Base-by-base conservation (phyloP, 2,113 vertebrate species). In the Alethe castanea region DNA sequence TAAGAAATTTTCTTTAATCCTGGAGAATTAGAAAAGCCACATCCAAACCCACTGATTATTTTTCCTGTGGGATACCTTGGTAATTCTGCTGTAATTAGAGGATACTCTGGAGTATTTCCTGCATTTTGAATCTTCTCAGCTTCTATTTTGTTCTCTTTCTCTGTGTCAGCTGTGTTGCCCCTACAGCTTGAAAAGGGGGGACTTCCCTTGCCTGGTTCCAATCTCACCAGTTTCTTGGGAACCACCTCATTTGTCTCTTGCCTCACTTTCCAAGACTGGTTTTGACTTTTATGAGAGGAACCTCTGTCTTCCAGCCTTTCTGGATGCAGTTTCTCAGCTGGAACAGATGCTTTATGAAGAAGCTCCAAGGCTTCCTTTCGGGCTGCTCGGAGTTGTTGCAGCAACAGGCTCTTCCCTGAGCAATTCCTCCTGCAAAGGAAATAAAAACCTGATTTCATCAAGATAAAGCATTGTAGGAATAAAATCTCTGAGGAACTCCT, bases 361-460 rank as follows among this genome's bases (percentile, higher is more conserved):
- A 66, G 52, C 29, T 88, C 74, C 29, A 59, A 74, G 56, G 67
- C 33, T 81, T 92, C 78, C 40, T 62, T 83, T 6, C 1, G 44
- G 54, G 76, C 92, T 86, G 8, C 24, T 86, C 0, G 88, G 38
- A 96, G 90, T 5, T 86, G 93, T 25, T 77, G 95, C 64, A 97
- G 86, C 28, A 97, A 85, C 33, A 56, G 22, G 88, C 64, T 90
- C 59, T 97, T 96, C 25, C 90, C 96, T 60, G 95, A 95, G 82
- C 85, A 92, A 92, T 67, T 90, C 71, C 60, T 90, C 88, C 96
- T 97, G 76, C 52, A 92, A 88, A 83, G 45, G 42, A 94, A 90
- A 94, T 23, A 71, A 80, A 81, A 73, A 59, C 18, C 19, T 23
- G 28, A 89, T 81, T 85, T 87, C 73, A 92, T 60, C 53, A 82